Conservation (phyloP, 2,888 invertebrate species). For the Drosophila gaucha region DNA sequence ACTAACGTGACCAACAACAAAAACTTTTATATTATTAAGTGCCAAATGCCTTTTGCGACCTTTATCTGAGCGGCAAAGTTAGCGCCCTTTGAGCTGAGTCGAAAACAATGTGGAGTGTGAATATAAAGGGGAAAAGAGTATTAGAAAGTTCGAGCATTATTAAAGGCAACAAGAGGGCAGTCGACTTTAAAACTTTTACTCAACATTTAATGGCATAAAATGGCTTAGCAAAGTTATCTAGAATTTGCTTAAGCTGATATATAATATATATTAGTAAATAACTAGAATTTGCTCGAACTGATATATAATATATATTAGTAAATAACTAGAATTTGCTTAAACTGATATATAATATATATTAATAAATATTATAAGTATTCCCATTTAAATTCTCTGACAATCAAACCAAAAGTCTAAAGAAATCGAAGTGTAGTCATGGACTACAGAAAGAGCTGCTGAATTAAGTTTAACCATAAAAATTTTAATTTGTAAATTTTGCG, state of each 20-base stretch:
- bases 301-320: too few relatives aligned
- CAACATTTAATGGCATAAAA: neutral
- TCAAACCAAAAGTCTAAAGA: neutral
- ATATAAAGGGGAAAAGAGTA: neutral
- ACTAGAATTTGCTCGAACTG: too few relatives aligned
- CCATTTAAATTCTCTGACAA: neutral
- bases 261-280: too few relatives aligned
- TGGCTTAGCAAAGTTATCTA: neutral
- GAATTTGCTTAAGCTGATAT: neutral
- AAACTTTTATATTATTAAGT: slow-evolving; percentile 37
- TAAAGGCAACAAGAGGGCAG: slow-evolving; percentile 1
- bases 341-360: too few relatives aligned
- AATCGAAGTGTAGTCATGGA: too few relatives aligned
- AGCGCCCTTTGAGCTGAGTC: slow-evolving; percentile 4
- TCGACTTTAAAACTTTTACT: neutral
- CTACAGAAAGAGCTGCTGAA: too few relatives aligned
- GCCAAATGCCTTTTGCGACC: slow-evolving; percentile 44
- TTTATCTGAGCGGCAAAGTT: slow-evolving; percentile 23
- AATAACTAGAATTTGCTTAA: too few relatives aligned
- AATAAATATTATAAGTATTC: too few relatives aligned
- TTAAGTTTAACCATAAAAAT: slow-evolving; percentile 39
- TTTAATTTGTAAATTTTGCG: slow-evolving; percentile 37
- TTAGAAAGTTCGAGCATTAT: neutral
- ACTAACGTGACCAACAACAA: slow-evolving; percentile 23
- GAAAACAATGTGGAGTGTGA: slow-evolving; percentile 4